Percentiles rank a stretch among this genome's conserved stretches.
Conservation (phyloP, 2,888 invertebrate genomes). For the Mesopsocus fuscifrons region DNA sequence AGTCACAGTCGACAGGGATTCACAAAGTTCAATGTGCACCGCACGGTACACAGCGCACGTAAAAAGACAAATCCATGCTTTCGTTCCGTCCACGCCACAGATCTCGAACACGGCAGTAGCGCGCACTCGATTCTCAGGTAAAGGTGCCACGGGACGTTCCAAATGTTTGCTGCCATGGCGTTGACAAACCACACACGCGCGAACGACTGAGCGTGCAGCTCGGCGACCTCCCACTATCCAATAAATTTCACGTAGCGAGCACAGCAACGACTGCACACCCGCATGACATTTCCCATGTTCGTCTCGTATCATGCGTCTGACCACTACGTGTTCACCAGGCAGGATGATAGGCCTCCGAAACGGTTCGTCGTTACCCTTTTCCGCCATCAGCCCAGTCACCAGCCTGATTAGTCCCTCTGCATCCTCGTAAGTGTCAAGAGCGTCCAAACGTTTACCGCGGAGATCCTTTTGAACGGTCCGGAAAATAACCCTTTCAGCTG, state of each 20-base stretch:
- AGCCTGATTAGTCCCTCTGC: no score
- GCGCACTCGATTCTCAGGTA: conserved; percentile 20
- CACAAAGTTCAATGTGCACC: conserved; percentile 23
- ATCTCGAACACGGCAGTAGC: conserved; percentile 20
- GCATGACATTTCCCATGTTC: background rate
- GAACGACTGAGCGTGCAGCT: background rate
- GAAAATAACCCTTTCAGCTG: no score
- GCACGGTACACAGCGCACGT: conserved; percentile 24
- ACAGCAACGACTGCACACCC: background rate
- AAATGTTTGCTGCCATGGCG: conserved; percentile 16
- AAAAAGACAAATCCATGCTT: conserved; percentile 21
- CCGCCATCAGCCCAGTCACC: no score
- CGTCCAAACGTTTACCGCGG: no score
- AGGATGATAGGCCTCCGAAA: no score
- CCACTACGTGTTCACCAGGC: background rate
- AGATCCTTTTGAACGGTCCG: no score
- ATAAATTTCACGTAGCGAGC: background rate
- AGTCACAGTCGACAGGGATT: conserved; percentile 18
- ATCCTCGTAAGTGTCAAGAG: no score
- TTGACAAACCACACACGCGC: conserved; percentile 15
- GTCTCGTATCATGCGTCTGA: background rate
- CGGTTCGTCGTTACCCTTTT: no score
- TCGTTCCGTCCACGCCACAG: conserved; percentile 19
- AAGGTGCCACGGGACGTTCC: conserved; percentile 16
- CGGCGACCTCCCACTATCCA: background rate